Conservation (phyloP, 2,888 invertebrate species). For the Atherix ibis region DNA sequence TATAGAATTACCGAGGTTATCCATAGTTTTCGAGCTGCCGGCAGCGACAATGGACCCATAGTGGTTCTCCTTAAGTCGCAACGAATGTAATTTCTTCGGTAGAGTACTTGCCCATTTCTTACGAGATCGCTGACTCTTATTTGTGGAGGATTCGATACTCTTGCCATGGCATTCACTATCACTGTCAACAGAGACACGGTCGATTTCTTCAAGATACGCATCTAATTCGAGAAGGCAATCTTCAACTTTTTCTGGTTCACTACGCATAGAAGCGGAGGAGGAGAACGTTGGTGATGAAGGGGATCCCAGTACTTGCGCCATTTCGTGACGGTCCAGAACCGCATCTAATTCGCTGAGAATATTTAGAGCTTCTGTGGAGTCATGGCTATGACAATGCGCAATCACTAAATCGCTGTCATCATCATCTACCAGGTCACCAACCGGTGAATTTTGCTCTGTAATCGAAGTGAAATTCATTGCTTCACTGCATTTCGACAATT, state of each 20-base stretch:
- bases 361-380: constrained; percentile 21
- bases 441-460: neutral
- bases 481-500: no score
- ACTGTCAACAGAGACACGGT: constrained; percentile 17
- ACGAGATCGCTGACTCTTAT: no score
- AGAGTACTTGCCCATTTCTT: no score
- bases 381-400: neutral
- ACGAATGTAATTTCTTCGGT: no score
- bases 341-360: constrained; percentile 26
- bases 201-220: constrained; percentile 35
- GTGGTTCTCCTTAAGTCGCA: no score
- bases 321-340: constrained; percentile 16
- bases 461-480: neutral
- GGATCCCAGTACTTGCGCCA: neutral
- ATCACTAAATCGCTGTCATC: neutral
- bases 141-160: no score
- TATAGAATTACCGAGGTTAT: no score
- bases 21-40: no score
- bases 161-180: no score
- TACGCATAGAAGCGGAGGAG: constrained; percentile 8
- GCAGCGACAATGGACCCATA: no score
- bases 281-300: constrained; percentile 1
- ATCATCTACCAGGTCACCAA: neutral
- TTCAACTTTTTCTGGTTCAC: constrained; percentile 25
- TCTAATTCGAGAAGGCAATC: constrained; percentile 38